These are phyloP conservation scores for Hystrix cristata DNA, from an alignment of 2,113 vertebrate genomes.

Conservation along the genomic window DNA sequence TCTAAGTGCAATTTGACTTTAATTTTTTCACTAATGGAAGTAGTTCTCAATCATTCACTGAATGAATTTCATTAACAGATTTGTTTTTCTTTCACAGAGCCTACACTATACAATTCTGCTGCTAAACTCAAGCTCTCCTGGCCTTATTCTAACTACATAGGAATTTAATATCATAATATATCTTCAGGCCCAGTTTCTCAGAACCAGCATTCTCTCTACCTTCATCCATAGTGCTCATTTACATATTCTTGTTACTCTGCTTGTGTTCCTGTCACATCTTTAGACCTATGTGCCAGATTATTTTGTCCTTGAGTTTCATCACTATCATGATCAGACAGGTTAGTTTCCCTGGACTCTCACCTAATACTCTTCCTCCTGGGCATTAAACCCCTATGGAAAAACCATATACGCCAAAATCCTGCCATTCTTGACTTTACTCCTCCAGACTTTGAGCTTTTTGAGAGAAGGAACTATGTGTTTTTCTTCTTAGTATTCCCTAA, in stretches of 20 bases:
- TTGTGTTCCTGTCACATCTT: neutral
- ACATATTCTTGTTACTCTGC: neutral
- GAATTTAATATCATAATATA: neutral
- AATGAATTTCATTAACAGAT: conserved; percentile 17
- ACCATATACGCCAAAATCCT: neutral
- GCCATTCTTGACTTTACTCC: neutral
- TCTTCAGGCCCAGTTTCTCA: neutral
- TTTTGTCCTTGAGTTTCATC: neutral
- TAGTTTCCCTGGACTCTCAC: neutral
- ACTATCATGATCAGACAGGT: neutral
- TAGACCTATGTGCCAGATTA: neutral
- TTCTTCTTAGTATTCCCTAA: neutral
- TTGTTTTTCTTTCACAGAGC: neutral
- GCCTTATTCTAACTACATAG: neutral
- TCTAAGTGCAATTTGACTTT: neutral
- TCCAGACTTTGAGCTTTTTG: neutral
- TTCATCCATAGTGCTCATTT: neutral
- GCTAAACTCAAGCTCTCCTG: neutral
- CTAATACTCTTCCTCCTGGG: neutral
- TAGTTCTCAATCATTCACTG: neutral
- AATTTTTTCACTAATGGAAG: conserved; percentile 9
- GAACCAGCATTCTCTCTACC: neutral
- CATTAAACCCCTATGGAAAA: neutral
- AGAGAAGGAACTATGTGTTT: neutral
- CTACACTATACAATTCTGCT: neutral